Evolutionary conservation across 2,888 invertebrate species (phyloP), one percentile per base, ranked within the genome.

Genomic region (Sialis fuliginosa): DNA sequence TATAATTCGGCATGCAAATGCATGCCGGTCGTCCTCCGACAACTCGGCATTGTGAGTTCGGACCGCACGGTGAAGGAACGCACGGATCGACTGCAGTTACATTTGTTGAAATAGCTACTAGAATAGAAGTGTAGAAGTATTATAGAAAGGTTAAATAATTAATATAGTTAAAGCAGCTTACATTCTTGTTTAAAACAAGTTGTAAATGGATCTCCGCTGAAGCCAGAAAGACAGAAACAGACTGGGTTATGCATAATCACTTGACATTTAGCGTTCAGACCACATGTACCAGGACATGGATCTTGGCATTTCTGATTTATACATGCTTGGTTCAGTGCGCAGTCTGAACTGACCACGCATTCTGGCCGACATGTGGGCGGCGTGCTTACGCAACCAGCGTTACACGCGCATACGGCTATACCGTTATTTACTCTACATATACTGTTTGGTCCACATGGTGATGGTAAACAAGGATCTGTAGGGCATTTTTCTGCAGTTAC

Each of bases 191-290:
- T 73, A 52, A 64, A 64, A 64, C 85, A 86, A 62, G 72, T 69
- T 51, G 75, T 71, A 59, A 85, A 82, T 39, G 88, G 86, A 76
- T 88, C 83, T 49, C 89, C 89, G 37, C 79, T 79, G 60, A 74
- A 83, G 53, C 82, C 82, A 53, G 74, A 69, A 49, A 81, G 74
- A 59, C 90, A 90, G 58, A 80, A 85, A 64, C 90, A 90, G 56
- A 88, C 82, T 34, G 89, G 87, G 61, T 85, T 85, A 60, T 90
- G 89, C 55, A 86, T 86, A 45, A 86, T 77, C 44, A 86, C 84
- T 65, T 81, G 79, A 58, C 90, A 90, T 51, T 81, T 75, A 33
- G 88, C 85, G 57, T 87, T 83, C 44, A 77, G 64, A 40, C 88
- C 88, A 58, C 88, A 88, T 9, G 82, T 79, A 52, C 83, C 82